Conservation (phyloP, 2,888 invertebrate species). For the Idaea straminata region DNA sequence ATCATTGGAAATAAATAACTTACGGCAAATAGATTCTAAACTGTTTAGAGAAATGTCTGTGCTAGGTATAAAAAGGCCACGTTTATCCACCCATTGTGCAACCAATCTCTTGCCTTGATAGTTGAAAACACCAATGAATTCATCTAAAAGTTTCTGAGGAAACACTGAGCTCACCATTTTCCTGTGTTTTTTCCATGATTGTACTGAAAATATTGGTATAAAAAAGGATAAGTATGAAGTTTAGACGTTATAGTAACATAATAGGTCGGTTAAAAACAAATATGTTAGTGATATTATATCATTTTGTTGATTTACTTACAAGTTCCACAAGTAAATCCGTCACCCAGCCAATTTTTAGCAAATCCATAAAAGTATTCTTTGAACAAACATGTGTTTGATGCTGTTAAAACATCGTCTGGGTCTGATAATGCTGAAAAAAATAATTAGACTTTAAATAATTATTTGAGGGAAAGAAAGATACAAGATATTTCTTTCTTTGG, state of each 20-base stretch:
- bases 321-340: constrained; percentile 35
- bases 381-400: constrained; percentile 35
- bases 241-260: not conserved
- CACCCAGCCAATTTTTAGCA: constrained; percentile 36
- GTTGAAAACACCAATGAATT: not conserved
- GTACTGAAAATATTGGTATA: constrained; percentile 26
- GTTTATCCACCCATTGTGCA: constrained; percentile 57
- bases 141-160: constrained; percentile 7
- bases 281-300: no score
- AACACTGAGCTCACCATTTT: constrained; percentile 18
- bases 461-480: no score
- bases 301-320: constrained; percentile 24
- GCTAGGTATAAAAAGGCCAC: constrained; percentile 26
- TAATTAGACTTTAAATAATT: no score
- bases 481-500: no score
- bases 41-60: constrained; percentile 34
- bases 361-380: constrained; percentile 38
- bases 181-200: constrained; percentile 14
- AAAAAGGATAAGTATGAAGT: no score
- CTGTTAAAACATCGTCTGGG: constrained; percentile 35
- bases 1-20: constrained; percentile 27
- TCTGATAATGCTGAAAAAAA: constrained; percentile 35
- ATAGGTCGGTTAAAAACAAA: no score
- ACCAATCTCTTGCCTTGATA: constrained; percentile 45
- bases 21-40: constrained; percentile 63